A percentile compares a stretch with the other conserved stretches of the same genome.
Conservation (phyloP, 2,888 invertebrate genomes). For the Drosophila setosimentum region DNA sequence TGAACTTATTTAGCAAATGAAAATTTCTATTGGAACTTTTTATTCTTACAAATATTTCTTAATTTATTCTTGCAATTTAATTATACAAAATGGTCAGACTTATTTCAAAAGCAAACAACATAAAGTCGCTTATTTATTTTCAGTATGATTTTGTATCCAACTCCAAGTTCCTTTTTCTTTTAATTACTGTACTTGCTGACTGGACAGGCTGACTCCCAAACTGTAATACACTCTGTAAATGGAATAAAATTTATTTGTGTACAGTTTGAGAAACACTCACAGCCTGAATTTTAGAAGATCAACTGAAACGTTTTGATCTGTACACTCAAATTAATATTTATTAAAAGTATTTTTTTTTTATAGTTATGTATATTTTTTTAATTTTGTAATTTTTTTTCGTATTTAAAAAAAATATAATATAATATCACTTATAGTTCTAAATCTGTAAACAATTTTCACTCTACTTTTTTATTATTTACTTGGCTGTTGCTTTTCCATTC, state of each 20-base stretch:
- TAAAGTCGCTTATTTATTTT: background rate
- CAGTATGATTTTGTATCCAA: background rate
- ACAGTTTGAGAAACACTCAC: slow-evolving; percentile 6
- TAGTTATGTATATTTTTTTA: slow-evolving; percentile 1
- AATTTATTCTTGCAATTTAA: background rate
- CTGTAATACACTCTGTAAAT: background rate
- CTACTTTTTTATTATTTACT: slow-evolving; percentile 26
- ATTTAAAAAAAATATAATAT: slow-evolving; percentile 55
- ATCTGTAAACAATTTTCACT: slow-evolving; percentile 30
- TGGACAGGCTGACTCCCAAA: background rate
- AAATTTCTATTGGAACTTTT: background rate
- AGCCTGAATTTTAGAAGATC: background rate
- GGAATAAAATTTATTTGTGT: background rate
- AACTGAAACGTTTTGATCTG: background rate
- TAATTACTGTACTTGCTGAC: background rate
- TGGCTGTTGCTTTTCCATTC: background rate
- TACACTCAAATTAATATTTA: slow-evolving; percentile 23
- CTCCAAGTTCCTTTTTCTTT: background rate
- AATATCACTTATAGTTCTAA: slow-evolving; percentile 66
- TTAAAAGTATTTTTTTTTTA: slow-evolving; percentile 15
- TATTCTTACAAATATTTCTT: background rate
- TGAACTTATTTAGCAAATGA: background rate
- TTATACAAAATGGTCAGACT: background rate
- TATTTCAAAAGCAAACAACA: background rate
- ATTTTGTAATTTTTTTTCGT: slow-evolving; percentile 1